These are phyloP conservation scores for Sarcophilus harrisii DNA, from an alignment of 2,797 vertebrate genomes.

Conservation along the genomic window DNA sequence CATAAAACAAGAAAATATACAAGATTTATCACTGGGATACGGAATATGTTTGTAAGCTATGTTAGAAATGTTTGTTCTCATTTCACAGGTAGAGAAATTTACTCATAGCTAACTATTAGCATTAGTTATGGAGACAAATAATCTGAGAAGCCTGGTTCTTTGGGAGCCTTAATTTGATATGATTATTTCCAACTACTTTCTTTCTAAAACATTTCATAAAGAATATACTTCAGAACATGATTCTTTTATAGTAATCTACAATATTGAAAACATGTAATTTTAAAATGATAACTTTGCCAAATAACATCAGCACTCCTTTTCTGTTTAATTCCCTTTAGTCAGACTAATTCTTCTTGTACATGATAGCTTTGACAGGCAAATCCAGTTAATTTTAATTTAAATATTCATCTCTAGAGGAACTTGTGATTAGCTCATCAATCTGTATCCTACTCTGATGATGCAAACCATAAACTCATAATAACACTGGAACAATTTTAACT, in stretches of 20 bases:
- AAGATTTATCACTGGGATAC: neutral
- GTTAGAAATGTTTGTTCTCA: neutral
- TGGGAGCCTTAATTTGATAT: neutral
- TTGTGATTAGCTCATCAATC: constrained; percentile 72
- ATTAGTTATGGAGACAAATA: neutral
- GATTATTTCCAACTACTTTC: neutral
- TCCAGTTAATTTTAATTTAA: constrained; percentile 75
- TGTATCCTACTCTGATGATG: constrained; percentile 38
- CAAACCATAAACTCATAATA: constrained; percentile 66
- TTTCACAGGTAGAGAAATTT: neutral
- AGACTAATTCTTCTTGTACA: constrained; percentile 48
- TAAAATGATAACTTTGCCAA: constrained; percentile 30
- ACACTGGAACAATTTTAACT: constrained; percentile 56
- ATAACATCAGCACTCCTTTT: neutral
- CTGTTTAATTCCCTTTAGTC: constrained; percentile 42
- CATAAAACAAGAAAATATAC: neutral
- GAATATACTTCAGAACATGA: neutral
- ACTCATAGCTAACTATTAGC: neutral
- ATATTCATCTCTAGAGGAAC: constrained; percentile 62
- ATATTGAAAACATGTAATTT: neutral
- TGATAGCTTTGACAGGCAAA: constrained; percentile 60
- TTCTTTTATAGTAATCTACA: neutral
- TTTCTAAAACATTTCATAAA: neutral
- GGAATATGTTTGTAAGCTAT: neutral
- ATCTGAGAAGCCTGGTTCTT: neutral